Base-by-base conservation (phyloP, 2,888 invertebrate species). In the Oscheius sp. region DNA sequence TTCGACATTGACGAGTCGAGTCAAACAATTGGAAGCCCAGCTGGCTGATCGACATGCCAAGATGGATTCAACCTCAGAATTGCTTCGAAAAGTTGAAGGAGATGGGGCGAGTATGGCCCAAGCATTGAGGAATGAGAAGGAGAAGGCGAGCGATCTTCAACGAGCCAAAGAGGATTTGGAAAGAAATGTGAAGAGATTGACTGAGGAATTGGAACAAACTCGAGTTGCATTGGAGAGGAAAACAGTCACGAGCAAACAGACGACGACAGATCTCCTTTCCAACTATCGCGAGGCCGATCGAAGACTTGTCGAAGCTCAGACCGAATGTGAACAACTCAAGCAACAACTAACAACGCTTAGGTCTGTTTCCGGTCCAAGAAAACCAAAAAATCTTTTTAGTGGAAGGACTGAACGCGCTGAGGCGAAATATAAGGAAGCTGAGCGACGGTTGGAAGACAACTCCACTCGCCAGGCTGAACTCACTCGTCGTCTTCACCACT, bases 41-140 rank as follows among this genome's bases (percentile, higher is more conserved):
- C 48, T 78, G 63, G 73, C 75, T 57, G 78, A 78, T 42, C 66
- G 72, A 25, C 52, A 69, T 8, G 73, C 76, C 8, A 76, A 78
- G 65, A 63, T 65, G 17, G 76, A 78, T 15, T 69, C 74, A 2
- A 71, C 72, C 10, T 58, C 66, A 0, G 78, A 75, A 29, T 55
- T 78, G 57, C 34, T 78, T 15, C 55, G 64, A 34, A 76, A 76
- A 48, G 71, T 78, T 67, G 78, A 76, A 58, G 69, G 71, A 17
- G 75, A 75, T 34, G 70, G 71, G n/a, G 67, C 71, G 23, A 70
- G 34, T 12, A 72, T 76, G 69, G 48, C 70, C 8, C 71, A 71
- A 64, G 72, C 73, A 25, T 69, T 76, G 46, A 66, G 72, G 48
- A 70, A 68, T 23, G 78, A 76, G 53, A 74, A 71, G 65, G 68